Conservation (phyloP, 2,888 invertebrate species). For the Linyphia triangularis region DNA sequence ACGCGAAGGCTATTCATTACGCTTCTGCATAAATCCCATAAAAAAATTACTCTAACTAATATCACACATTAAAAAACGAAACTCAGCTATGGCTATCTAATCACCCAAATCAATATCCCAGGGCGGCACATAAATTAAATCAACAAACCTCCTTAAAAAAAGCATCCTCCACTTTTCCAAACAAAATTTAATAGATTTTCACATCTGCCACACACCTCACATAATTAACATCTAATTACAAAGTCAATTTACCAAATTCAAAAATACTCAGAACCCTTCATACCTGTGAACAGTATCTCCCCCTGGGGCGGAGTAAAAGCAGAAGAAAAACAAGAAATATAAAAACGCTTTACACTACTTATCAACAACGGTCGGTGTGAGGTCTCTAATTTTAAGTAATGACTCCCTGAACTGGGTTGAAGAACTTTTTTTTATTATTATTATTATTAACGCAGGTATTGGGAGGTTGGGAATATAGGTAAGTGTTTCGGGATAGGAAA, state of each 20-base stretch:
- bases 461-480: too few species aligned
- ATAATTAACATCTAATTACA: slow-evolving; percentile 66
- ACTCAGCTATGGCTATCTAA: neutral
- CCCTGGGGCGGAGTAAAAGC: too few species aligned
- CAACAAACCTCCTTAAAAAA: too few species aligned
- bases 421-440: too few species aligned
- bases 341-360: neutral
- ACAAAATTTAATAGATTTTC: neutral
- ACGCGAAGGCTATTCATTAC: too few species aligned
- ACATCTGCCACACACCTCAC: neutral
- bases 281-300: too few species aligned
- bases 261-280: slow-evolving; percentile 21
- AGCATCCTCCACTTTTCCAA: neutral
- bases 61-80: too few species aligned
- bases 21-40: too few species aligned
- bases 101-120: neutral
- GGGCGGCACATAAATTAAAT: neutral
- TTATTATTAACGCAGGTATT: too few species aligned
- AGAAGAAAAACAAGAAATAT: too few species aligned
- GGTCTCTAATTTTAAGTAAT: slow-evolving; percentile 64
- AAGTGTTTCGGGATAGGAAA: too few species aligned
- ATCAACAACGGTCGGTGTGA: neutral
- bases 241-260: slow-evolving; percentile 55
- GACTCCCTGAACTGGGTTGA: slow-evolving; percentile 33
- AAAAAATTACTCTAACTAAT: too few species aligned